Conservation (phyloP, 2,797 vertebrate genomes). For the Ambastaia sidthimunki region DNA sequence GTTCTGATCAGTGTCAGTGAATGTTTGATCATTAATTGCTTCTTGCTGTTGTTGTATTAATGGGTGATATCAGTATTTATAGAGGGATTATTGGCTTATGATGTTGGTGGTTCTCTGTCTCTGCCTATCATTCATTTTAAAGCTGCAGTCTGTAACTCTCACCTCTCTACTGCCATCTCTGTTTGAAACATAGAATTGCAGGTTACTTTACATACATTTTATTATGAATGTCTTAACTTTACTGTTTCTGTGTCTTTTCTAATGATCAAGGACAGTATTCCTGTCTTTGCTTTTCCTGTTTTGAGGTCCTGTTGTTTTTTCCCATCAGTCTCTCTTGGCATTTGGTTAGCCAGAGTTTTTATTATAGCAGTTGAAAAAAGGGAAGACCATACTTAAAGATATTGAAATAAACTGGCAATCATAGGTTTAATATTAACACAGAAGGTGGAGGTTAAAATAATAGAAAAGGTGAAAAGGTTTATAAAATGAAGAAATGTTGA, state of each 20-base stretch:
- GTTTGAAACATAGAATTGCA: no score
- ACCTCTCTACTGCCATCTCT: no score
- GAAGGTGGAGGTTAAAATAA: constrained; percentile 19
- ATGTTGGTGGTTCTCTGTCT: no score
- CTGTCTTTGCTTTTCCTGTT: neutral
- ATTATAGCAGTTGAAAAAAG: neutral
- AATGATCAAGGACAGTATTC: neutral
- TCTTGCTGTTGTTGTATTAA: no score
- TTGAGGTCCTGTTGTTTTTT: neutral
- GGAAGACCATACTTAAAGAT: neutral
- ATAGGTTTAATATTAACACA: constrained; percentile 19
- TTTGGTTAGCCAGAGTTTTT: neutral
- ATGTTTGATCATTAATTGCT: no score
- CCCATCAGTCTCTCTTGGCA: neutral
- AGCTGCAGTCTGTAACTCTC: no score
- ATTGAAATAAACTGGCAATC: constrained; percentile 30
- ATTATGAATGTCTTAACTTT: neutral
- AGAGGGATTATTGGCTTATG: no score
- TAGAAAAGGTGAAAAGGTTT: constrained; percentile 1
- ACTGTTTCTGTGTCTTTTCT: neutral
- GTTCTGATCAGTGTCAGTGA: no score
- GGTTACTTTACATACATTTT: no score
- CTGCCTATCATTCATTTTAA: no score
- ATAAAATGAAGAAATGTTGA: constrained; percentile 34
- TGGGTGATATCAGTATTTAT: no score